These are phyloP conservation scores for Saturnia pavonia DNA, from an alignment of 2,888 invertebrate species.

Conservation along the genomic window DNA sequence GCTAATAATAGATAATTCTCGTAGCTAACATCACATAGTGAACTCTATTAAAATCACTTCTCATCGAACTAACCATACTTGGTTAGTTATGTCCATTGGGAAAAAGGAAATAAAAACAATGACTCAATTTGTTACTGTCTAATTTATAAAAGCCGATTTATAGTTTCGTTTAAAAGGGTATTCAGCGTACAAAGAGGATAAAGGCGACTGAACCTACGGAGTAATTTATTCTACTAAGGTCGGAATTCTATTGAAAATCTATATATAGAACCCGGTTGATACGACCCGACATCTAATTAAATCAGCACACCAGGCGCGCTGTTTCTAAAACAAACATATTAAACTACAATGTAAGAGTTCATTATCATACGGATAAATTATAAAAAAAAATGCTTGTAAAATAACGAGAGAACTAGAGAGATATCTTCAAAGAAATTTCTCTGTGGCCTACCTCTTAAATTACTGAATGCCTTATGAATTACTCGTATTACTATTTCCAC, in stretches of 20 bases:
- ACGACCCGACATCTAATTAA: slow-evolving; percentile 7
- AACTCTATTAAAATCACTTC: not conserved
- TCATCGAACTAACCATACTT: too few relatives aligned
- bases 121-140: not conserved
- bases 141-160: not conserved
- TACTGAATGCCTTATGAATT: too few relatives aligned
- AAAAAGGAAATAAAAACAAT: not conserved
- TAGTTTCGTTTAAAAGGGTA: slow-evolving; percentile 7
- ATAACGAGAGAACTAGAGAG: too few relatives aligned
- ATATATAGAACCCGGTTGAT: slow-evolving; percentile 4
- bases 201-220: not conserved
- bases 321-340: not conserved
- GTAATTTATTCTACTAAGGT: not conserved
- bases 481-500: too few relatives aligned
- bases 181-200: not conserved
- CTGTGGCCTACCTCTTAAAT: too few relatives aligned
- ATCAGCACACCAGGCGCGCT: not conserved
- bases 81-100: not conserved
- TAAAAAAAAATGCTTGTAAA: not conserved
- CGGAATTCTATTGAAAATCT: slow-evolving; percentile 1
- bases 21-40: not conserved
- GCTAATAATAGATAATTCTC: too few relatives aligned
- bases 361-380: not conserved
- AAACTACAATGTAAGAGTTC: not conserved
- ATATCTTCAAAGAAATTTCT: too few relatives aligned